Percentiles rank a stretch among this genome's conserved stretches.
Conservation (phyloP, 2,113 vertebrate species). For the Calonectris borealis region DNA sequence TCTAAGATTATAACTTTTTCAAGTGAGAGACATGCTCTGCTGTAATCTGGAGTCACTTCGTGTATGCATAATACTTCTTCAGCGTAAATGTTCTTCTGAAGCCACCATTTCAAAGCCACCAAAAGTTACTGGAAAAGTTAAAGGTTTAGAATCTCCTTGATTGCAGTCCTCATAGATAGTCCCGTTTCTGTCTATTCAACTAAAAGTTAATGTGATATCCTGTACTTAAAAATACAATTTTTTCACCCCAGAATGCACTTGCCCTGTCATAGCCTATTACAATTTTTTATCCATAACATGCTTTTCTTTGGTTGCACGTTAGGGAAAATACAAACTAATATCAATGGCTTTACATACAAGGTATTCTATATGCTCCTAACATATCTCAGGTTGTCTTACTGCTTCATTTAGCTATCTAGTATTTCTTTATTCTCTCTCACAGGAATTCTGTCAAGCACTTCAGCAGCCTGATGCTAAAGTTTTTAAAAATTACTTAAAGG, state of each 20-base stretch:
- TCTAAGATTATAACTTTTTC: neutral
- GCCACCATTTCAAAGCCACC: neutral
- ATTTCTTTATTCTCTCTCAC: neutral
- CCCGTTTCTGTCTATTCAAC: neutral
- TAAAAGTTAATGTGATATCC: neutral
- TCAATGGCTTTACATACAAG: neutral
- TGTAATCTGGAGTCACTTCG: neutral
- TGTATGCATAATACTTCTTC: neutral
- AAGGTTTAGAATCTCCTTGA: neutral
- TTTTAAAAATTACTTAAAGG: conserved; percentile 98
- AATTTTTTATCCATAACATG: neutral
- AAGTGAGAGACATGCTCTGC: neutral
- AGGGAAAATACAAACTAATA: neutral
- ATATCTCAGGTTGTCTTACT: neutral
- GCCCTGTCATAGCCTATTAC: neutral
- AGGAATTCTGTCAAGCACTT: conserved; percentile 96
- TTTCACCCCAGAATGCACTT: neutral
- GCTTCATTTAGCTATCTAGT: neutral
- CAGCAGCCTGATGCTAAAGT: conserved; percentile 96
- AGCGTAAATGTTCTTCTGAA: neutral
- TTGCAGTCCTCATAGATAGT: neutral
- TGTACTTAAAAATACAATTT: neutral
- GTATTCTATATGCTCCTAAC: neutral
- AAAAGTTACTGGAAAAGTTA: neutral
- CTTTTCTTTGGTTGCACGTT: neutral